These are phyloP conservation scores for Cacatua alba DNA, from an alignment of 2,113 vertebrate genomes.

Conservation along the genomic window DNA sequence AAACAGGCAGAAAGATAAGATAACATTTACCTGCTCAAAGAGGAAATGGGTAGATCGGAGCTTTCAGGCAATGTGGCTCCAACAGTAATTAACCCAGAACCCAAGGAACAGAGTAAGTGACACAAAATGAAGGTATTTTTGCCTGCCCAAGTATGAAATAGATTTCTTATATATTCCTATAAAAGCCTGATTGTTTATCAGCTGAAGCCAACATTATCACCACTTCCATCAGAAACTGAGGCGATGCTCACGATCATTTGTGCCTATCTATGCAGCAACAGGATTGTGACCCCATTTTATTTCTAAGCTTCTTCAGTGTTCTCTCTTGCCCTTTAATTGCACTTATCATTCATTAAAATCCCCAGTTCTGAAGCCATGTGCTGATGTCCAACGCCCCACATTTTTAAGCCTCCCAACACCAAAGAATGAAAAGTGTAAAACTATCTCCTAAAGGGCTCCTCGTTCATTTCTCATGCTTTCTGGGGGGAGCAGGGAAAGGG, in stretches of 20 bases:
- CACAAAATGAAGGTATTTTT: neutral
- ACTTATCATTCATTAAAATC: neutral
- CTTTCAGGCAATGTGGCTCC: neutral
- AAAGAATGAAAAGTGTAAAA: neutral
- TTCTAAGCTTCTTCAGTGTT: neutral
- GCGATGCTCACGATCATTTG: fast-evolving
- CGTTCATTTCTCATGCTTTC: slow-evolving; percentile 15
- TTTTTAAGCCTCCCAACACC: neutral
- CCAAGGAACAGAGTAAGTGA: neutral
- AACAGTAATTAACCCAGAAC: neutral
- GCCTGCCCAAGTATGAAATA: neutral
- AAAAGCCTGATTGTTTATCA: neutral
- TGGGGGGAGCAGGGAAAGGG: neutral
- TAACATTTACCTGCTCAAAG: neutral
- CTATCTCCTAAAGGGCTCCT: neutral
- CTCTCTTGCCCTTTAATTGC: neutral
- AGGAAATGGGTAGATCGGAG: neutral
- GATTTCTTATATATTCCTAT: neutral
- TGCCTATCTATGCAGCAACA: neutral
- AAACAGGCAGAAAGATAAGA: neutral
- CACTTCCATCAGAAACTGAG: fast-evolving
- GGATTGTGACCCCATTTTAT: neutral
- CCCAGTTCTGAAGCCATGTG: neutral
- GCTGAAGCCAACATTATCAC: neutral
- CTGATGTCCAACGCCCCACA: neutral